Conservation (phyloP, 2,113 vertebrate genomes). For the Hydropotes inermis region DNA sequence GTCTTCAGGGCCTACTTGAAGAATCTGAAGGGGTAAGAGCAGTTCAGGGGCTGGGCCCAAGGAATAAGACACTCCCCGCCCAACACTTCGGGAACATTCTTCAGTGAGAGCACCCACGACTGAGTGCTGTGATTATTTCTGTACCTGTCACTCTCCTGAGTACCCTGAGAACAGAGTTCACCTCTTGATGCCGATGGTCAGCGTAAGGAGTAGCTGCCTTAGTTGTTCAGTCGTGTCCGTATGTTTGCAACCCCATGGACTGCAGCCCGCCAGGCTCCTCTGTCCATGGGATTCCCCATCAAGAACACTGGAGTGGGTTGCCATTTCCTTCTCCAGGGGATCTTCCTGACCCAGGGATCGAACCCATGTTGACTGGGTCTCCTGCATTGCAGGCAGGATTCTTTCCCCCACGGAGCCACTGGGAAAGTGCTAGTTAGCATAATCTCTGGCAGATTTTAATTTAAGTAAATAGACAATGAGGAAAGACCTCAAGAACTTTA, state of each 20-base stretch:
- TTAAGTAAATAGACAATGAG: neutral
- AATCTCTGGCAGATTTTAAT: neutral
- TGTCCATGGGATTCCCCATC: neutral
- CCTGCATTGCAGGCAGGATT: neutral
- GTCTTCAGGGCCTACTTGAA: slow-evolving; percentile 36
- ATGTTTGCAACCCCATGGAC: rapidly evolving
- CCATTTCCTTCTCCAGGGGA: neutral
- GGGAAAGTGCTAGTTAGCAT: neutral
- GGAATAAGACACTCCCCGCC: neutral
- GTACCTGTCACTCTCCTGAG: neutral
- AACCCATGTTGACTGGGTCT: neutral
- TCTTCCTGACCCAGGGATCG: neutral
- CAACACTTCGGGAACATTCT: rapidly evolving
- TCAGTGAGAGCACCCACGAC: neutral
- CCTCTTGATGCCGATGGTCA: neutral
- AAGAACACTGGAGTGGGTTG: neutral
- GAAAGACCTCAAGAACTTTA: neutral
- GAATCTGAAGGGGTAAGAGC: neutral
- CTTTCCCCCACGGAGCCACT: neutral
- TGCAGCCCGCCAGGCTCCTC: neutral
- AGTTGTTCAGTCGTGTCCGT: neutral
- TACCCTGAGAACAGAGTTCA: neutral
- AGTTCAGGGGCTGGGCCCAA: neutral
- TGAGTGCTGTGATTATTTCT: neutral
- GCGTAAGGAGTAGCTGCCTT: neutral